phyloP scores from a whole-genome alignment of 2,888 invertebrate genomes.

The Cistogaster globosa region DNA sequence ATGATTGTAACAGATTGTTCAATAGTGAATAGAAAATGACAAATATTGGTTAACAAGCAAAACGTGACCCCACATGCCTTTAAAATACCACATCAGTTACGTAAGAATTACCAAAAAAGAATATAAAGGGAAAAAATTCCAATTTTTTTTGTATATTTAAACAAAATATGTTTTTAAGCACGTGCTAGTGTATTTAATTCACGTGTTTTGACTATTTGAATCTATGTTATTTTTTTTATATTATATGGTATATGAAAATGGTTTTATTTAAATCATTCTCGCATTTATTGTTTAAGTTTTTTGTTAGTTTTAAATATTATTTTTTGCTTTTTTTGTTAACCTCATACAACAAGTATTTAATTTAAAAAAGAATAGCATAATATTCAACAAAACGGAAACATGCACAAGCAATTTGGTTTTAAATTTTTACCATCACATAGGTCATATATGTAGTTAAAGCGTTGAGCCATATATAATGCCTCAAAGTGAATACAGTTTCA shows the following conservation, averaged over 20 bases:
- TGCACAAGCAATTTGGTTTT: conserved; percentile 11
- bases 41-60: conserved; percentile 66
- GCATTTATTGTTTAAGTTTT: conserved; percentile 27
- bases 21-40: neutral
- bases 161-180: neutral
- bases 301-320: neutral
- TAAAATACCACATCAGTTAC: conserved; percentile 62
- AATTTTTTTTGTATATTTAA: conserved; percentile 35
- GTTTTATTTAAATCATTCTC: neutral
- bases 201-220: neutral
- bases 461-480: conserved; percentile 65
- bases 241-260: neutral
- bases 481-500: conserved; percentile 62
- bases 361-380: conserved; percentile 10
- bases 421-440: no score
- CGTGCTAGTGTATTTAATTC: neutral
- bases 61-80: conserved; percentile 71
- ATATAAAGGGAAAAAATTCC: neutral
- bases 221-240: neutral
- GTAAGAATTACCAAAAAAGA: conserved; percentile 33
- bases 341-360: conserved; percentile 33
- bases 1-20: neutral
- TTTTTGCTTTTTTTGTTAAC: neutral
- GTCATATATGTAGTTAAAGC: conserved; percentile 70
- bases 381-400: conserved; percentile 34